Evolutionary conservation across 2,888 invertebrate genomes (phyloP).

Genomic region (Teinopalpus imperialis): DNA sequence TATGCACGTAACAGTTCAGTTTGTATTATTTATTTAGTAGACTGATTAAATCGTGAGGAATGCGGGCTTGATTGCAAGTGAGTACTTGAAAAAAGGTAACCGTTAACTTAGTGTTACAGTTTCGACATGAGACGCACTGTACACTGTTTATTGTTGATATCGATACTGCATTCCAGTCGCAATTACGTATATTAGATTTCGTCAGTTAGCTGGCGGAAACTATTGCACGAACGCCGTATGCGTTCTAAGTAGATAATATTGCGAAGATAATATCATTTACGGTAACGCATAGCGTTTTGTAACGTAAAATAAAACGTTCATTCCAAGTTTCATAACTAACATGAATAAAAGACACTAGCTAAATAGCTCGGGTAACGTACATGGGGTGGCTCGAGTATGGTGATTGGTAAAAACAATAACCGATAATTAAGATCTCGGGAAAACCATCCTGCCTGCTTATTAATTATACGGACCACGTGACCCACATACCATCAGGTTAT

Average conservation of each 20-base stretch:
- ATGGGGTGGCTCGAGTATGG: no score
- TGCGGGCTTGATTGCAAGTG: conserved; percentile 2
- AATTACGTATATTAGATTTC: conserved; percentile 40
- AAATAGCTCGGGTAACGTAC: no score
- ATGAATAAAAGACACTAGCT: not conserved
- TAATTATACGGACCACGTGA: no score
- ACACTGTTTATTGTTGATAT: conserved; percentile 23
- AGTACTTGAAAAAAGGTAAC: conserved; percentile 11
- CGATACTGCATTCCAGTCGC: conserved; percentile 37
- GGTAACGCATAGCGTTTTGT: conserved; percentile 18
- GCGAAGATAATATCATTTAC: conserved; percentile 30
- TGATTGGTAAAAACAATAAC: no score
- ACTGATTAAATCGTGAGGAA: conserved; percentile 10
- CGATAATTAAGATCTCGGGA: no score
- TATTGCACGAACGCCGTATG: conserved; percentile 36
- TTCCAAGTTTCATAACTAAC: conserved; percentile 8
- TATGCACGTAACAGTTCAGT: no score
- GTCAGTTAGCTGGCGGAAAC: conserved; percentile 40
- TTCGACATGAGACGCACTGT: conserved; percentile 21
- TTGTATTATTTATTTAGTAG: conserved; percentile 5
- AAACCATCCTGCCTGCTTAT: no score
- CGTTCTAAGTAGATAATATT: conserved; percentile 32
- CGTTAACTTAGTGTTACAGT: conserved; percentile 12
- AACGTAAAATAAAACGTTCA: conserved; percentile 8
- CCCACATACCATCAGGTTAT: no score